Conservation (phyloP, 2,888 invertebrate genomes). For the Drymonia ruficornis region DNA sequence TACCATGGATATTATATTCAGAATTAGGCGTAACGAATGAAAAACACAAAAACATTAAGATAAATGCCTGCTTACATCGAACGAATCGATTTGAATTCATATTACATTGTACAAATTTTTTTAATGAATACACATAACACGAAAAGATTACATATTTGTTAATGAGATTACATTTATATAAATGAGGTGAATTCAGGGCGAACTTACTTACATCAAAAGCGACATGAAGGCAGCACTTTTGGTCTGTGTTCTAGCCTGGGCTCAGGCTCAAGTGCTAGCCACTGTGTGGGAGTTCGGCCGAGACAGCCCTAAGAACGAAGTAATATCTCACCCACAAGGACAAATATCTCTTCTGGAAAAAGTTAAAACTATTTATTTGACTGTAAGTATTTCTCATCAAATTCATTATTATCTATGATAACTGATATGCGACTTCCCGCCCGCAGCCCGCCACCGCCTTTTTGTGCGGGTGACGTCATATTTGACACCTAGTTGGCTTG, state of each 20-base stretch:
- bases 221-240: conserved; percentile 2
- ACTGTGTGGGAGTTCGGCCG: conserved; percentile 24
- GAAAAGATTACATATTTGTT: background rate
- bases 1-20: no score
- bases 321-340: conserved; percentile 7
- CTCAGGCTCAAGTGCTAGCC: conserved; percentile 1
- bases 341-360: conserved; percentile 19
- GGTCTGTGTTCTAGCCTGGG: conserved; percentile 5
- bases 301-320: conserved; percentile 6
- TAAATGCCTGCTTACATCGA: background rate
- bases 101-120: background rate
- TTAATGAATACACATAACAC: background rate
- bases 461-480: no score
- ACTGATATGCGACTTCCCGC: no score
- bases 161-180: background rate
- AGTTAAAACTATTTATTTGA: conserved; percentile 11
- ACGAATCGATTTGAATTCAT: conserved; percentile 11
- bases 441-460: no score
- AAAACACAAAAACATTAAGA: background rate
- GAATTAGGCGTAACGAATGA: no score
- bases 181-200: background rate
- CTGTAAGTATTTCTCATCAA: conserved; percentile 12
- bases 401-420: no score
- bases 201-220: background rate
- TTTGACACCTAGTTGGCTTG: no score